These are phyloP conservation scores for Rhadina sibilatrix DNA, from an alignment of 2,113 vertebrate species.

Conservation along the genomic window DNA sequence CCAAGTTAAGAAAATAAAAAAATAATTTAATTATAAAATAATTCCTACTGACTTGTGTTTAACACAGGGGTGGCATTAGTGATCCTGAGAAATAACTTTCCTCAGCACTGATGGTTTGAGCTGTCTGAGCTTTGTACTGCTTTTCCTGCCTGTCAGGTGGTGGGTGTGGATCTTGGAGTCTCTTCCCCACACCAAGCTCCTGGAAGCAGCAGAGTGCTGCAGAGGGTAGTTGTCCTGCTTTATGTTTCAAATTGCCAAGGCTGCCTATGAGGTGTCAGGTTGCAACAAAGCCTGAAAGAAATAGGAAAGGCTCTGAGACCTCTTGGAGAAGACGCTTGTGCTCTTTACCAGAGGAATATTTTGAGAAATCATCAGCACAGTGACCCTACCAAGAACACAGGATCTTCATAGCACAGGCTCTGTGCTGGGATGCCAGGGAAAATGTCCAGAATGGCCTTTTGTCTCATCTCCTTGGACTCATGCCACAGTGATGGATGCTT, in stretches of 20 bases:
- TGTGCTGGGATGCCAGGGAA: background rate
- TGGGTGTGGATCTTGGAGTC: background rate
- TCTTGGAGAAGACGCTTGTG: background rate
- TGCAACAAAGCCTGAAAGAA: background rate
- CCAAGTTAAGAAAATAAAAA: background rate
- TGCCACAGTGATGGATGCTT: background rate
- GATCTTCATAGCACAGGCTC: background rate
- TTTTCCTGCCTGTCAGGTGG: background rate
- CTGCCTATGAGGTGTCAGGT: background rate
- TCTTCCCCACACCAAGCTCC: background rate
- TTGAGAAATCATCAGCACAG: background rate
- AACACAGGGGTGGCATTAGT: background rate
- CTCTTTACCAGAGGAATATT: background rate
- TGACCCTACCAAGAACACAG: background rate
- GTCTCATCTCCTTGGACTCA: background rate
- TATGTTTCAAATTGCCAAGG: background rate
- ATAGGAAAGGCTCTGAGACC: background rate
- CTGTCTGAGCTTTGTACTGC: background rate
- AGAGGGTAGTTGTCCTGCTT: background rate
- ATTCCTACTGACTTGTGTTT: background rate
- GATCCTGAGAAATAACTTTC: background rate
- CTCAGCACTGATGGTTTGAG: background rate
- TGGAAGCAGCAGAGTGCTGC: background rate
- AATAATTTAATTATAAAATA: background rate
- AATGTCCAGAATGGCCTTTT: slow-evolving; percentile 9